Percentiles rank a stretch among this genome's conserved stretches.
phyloP scores from a whole-genome alignment of 1,140 invertebrate genomes.

The Eriocheir sinensis region DNA sequence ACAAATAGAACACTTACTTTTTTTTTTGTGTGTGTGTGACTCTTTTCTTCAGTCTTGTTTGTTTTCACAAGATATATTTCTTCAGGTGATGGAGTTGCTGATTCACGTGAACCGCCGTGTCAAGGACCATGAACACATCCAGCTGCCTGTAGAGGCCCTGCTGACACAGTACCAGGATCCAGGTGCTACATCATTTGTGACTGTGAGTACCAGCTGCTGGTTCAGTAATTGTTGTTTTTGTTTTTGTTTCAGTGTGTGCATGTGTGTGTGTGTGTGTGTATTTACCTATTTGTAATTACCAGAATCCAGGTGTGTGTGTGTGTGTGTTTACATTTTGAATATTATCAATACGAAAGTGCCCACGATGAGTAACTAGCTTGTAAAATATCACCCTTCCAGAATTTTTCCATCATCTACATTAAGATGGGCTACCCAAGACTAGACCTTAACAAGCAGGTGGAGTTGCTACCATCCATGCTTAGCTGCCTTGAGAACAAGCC shows the following conservation, averaged over 20 bases:
- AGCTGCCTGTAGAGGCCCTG: constrained; percentile 93
- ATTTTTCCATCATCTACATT: constrained; percentile 97
- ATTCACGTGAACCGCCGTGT: constrained; percentile 95
- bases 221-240: neutral
- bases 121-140: constrained; percentile 91
- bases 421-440: constrained; percentile 94
- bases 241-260: neutral
- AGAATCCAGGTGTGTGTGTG: neutral
- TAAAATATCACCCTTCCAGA: constrained; percentile 83
- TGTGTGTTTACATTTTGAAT: neutral
- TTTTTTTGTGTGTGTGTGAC: no score
- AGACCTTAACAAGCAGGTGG: constrained; percentile 88
- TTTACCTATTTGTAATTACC: constrained; percentile 8
- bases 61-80: constrained; percentile 31
- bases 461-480: constrained; percentile 89
- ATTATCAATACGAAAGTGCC: neutral
- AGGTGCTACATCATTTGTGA: constrained; percentile 90
- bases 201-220: constrained; percentile 83
- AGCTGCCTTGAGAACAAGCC: constrained; percentile 91
- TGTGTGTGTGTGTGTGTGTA: neutral
- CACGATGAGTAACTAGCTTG: neutral
- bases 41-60: neutral
- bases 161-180: constrained; percentile 91
- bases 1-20: no score
- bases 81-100: constrained; percentile 94